Evolutionary conservation across 2,888 invertebrate genomes (phyloP).

Genomic region (Stenichneumon culpator): DNA sequence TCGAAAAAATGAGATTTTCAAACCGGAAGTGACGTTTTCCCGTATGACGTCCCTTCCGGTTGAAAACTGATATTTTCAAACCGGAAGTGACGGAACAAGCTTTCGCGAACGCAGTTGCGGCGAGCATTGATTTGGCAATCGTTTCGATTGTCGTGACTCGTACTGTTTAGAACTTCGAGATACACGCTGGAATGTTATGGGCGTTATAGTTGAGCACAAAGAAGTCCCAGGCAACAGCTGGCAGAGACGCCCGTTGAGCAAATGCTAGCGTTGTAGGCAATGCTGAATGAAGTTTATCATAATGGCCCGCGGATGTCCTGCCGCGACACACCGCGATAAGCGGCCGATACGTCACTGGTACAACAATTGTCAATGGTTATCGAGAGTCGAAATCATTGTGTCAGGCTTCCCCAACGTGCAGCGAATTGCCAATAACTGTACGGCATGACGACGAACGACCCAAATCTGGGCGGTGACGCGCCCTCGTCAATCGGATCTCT

Average conservation of each 20-base stretch:
- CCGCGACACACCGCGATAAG: constrained; percentile 31
- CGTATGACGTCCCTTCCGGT: too few species aligned
- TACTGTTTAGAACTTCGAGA: not conserved
- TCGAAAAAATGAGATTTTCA: too few species aligned
- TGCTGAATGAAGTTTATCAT: constrained; percentile 53
- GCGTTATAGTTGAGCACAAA: not conserved
- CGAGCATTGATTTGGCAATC: not conserved
- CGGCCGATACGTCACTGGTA: constrained; percentile 55
- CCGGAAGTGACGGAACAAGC: not conserved
- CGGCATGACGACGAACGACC: not conserved
- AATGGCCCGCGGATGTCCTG: constrained; percentile 41
- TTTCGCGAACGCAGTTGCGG: not conserved
- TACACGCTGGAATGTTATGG: not conserved
- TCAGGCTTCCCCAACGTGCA: not conserved
- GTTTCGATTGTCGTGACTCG: not conserved
- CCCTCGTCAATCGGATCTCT: not conserved
- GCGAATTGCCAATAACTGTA: not conserved
- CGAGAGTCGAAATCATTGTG: constrained; percentile 12
- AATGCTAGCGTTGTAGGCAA: constrained; percentile 12
- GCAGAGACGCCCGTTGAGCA: constrained; percentile 1
- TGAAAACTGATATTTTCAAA: too few species aligned
- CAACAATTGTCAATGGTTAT: constrained; percentile 63
- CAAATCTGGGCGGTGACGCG: not conserved
- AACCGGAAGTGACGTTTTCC: too few species aligned
- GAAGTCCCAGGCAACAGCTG: not conserved